These are phyloP conservation scores for Polyodon spathula DNA, from an alignment of 2,113 vertebrate genomes.

Conservation along the genomic window DNA sequence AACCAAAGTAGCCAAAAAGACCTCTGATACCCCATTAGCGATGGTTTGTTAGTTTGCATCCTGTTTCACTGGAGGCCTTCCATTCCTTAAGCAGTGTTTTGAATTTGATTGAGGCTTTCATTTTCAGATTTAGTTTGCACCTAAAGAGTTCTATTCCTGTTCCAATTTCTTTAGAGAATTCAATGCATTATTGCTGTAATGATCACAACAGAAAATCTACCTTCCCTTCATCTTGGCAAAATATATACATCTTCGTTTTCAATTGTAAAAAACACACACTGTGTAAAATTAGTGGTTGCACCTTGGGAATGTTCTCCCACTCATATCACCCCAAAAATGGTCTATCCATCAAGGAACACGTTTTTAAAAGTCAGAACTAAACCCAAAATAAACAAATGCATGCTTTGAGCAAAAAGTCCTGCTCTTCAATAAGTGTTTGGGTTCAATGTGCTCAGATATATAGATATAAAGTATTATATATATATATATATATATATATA, in stretches of 20 bases:
- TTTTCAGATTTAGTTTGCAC: neutral
- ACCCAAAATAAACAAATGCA: conserved; percentile 7
- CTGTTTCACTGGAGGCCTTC: neutral
- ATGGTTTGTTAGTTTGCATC: neutral
- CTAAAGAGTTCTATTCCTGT: neutral
- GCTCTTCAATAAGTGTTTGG: too few relatives aligned
- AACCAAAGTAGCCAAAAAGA: conserved; percentile 4
- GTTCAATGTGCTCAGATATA: too few relatives aligned
- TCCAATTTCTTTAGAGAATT: neutral
- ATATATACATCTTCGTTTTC: neutral
- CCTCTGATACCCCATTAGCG: conserved; percentile 3
- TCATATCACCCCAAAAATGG: conserved; percentile 1
- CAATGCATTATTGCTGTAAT: conserved; percentile 1
- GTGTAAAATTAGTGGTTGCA: conserved; percentile 1
- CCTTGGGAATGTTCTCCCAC: conserved; percentile 1
- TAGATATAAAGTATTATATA: too few relatives aligned
- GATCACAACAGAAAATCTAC: neutral
- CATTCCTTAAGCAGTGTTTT: conserved; percentile 4
- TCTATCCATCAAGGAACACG: neutral
- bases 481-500: too few relatives aligned
- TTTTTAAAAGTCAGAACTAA: neutral
- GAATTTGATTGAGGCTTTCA: neutral
- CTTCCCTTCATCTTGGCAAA: conserved; percentile 10
- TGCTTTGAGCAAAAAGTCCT: neutral
- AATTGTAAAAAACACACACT: neutral